Evolutionary conservation across 2,113 vertebrate genomes (phyloP), one percentile per base, ranked within the genome.

Genomic region (Oryctolagus cuniculus): DNA sequence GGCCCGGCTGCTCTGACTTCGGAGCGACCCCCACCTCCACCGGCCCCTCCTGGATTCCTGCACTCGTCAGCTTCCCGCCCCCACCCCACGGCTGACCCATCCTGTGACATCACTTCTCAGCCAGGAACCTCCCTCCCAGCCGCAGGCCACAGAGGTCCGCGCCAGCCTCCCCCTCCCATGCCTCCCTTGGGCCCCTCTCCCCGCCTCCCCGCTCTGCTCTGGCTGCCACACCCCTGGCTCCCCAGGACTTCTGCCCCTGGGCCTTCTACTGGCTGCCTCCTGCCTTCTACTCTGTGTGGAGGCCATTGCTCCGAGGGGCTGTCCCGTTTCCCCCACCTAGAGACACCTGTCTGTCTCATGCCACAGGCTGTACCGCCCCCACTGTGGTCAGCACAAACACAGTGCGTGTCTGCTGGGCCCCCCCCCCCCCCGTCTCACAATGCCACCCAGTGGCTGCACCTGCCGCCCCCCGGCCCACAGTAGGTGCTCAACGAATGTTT

Each of bases 131-230:
- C 34, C 55, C 38, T 9, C 22, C 44, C 67, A 31, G 25, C 53
- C n/a, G 12, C 69, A 55, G 49, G 12, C 29, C 91, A 17, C 21
- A 4, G 9, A 81, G 21, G 10, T 49, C 64, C n/a, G 22, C 13
- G 34, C 2, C 0, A 3, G 22, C 38, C 17, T 38, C 58, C 67
- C 29, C 22, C 88, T 67, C 83, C 61, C 75, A 31, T 22, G 4
- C 25, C 2, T 0, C 67, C 64, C 0, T 44, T 6, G 44, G 44
- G 44, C 44, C 44, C 55, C 55, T 58, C 55, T 22, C 19, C 8
- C 13, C 19, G 0, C 69, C 44, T 44, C 36, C 1, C 10, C 15
- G 2, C 16, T 27, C 0, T 5, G 55, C 61, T 12, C 61, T 15
- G 19, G 53, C 25, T 17, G 13, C 36, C n/a, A 22, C 16, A 2